Conservation (phyloP, 2,113 vertebrate genomes). For the Euleptes europaea region DNA sequence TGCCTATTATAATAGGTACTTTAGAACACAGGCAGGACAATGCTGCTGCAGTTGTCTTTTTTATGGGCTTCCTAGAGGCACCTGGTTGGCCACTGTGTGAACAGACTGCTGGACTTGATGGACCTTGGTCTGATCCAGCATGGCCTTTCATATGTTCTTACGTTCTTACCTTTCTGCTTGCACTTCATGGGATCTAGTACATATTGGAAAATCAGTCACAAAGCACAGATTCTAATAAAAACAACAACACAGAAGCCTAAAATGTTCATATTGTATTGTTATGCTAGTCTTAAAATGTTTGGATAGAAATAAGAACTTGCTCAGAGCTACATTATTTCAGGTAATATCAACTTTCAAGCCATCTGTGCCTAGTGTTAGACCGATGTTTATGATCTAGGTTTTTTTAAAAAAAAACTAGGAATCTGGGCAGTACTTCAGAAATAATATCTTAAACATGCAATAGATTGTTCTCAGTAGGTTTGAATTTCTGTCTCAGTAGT, state of each 20-base stretch:
- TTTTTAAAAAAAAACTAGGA: slow-evolving; percentile 3
- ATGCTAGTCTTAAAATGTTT: neutral
- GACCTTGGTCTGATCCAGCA: too few relatives aligned
- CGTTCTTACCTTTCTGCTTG: too few relatives aligned
- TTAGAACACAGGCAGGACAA: too few relatives aligned
- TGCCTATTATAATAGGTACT: too few relatives aligned
- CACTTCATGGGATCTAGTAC: too few relatives aligned
- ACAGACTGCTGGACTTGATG: too few relatives aligned
- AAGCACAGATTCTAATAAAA: neutral
- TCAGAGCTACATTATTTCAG: slow-evolving; percentile 4
- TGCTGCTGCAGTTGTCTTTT: too few relatives aligned
- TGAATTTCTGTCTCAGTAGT: slow-evolving; percentile 17
- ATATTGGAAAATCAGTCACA: neutral
- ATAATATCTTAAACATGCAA: slow-evolving; percentile 29
- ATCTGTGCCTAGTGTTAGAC: neutral
- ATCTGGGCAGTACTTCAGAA: neutral
- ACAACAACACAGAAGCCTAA: neutral
- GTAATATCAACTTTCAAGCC: neutral
- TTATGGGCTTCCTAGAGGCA: too few relatives aligned
- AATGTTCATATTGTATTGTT: neutral
- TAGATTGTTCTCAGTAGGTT: slow-evolving; percentile 33
- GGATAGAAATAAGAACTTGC: neutral
- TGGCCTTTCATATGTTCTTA: too few relatives aligned
- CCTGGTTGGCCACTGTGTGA: too few relatives aligned
- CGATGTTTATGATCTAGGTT: neutral